Evolutionary conservation across 2,113 vertebrate species (phyloP).

Genomic region (Ageneiosus marmoratus): DNA sequence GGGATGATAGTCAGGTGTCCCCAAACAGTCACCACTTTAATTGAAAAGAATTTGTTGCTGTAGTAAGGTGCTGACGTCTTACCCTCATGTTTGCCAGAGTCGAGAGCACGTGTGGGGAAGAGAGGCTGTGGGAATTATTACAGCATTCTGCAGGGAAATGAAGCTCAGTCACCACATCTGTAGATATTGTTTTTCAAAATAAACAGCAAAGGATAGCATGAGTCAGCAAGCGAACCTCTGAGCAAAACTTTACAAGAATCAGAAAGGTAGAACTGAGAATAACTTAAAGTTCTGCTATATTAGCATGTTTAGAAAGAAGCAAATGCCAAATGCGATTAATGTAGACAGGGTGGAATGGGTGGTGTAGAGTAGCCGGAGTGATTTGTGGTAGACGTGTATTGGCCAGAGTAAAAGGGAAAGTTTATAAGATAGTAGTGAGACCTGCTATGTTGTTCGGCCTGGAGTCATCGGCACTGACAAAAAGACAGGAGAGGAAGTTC

Average conservation of each 20-base stretch:
- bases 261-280: neutral
- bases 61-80: neutral
- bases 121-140: neutral
- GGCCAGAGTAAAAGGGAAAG: too few relatives aligned
- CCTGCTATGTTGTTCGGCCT: too few relatives aligned
- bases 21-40: neutral
- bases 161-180: neutral
- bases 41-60: neutral
- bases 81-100: conserved; percentile 5
- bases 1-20: neutral
- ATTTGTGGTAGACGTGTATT: too few relatives aligned
- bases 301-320: neutral
- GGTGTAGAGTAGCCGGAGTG: too few relatives aligned
- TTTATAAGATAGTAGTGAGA: too few relatives aligned
- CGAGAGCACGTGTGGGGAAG: neutral
- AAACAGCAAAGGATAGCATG: conserved; percentile 5
- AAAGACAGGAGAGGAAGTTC: too few relatives aligned
- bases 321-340: too few relatives aligned
- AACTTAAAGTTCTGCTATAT: neutral
- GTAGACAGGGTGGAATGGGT: too few relatives aligned
- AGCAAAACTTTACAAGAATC: neutral
- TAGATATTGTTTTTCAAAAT: conserved; percentile 28
- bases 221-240: neutral
- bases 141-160: conserved; percentile 17
- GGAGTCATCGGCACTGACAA: too few relatives aligned